Conservation (phyloP, 1,140 invertebrate genomes). For the Conus ventricosus region DNA sequence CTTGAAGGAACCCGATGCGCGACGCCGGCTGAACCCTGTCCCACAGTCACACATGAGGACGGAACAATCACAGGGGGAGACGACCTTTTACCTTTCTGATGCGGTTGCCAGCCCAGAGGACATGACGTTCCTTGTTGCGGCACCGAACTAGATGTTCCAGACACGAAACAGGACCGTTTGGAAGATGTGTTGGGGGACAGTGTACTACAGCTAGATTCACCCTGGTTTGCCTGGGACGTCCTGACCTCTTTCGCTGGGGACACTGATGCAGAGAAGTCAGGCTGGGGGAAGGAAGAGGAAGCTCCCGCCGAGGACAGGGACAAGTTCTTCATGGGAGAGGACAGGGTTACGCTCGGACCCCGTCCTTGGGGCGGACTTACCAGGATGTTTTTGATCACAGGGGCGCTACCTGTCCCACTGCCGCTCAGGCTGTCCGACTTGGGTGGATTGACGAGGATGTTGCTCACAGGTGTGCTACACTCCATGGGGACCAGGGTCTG, state of each 20-base stretch:
- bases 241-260: background rate
- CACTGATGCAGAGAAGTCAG: conserved; percentile 8
- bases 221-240: background rate
- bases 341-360: background rate
- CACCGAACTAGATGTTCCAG: too few relatives aligned
- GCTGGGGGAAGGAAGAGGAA: conserved; percentile 7
- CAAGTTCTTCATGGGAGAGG: background rate
- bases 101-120: background rate
- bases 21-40: background rate
- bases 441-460: conserved; percentile 27
- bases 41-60: background rate
- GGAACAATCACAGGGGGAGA: background rate
- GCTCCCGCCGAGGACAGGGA: background rate
- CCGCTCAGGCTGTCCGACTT: background rate
- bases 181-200: background rate
- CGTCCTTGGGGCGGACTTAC: background rate
- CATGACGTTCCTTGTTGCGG: background rate
- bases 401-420: background rate
- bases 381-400: conserved; percentile 29
- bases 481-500: conserved; percentile 23
- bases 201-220: background rate
- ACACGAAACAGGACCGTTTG: background rate
- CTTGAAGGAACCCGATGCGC: background rate
- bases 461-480: background rate
- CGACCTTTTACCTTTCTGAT: background rate